Evolutionary conservation across 2,113 vertebrate species (phyloP).

Genomic region (Ploceus nigricollis): DNA sequence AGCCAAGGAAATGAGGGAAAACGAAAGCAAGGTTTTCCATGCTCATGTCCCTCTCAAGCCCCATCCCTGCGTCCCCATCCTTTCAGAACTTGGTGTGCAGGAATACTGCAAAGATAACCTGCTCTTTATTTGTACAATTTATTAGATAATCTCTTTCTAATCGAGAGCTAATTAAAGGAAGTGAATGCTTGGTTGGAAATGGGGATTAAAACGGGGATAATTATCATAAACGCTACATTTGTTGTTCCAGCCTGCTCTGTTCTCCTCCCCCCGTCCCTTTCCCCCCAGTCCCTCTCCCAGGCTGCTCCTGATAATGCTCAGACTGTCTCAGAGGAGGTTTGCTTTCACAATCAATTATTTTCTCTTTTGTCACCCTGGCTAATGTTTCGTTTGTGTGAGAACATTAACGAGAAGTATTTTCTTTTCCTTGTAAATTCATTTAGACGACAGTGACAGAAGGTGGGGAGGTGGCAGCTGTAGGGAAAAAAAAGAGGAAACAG

Average conservation of each 20-base stretch:
- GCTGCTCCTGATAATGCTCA: constrained; percentile 52
- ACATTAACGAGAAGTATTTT: constrained; percentile 57
- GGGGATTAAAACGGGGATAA: constrained; percentile 65
- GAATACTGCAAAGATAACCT: constrained; percentile 39
- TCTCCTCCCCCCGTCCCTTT: background rate
- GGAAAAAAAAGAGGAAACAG: background rate
- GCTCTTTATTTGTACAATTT: constrained; percentile 67
- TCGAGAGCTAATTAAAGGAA: constrained; percentile 74
- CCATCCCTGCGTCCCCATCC: background rate
- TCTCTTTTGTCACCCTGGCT: constrained; percentile 45
- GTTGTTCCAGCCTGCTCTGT: background rate
- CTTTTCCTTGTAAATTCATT: constrained; percentile 55
- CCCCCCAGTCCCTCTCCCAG: constrained; percentile 10
- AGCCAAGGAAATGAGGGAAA: background rate
- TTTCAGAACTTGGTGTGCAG: background rate
- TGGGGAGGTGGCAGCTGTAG: constrained; percentile 44
- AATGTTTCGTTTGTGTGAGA: constrained; percentile 56
- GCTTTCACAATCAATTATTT: constrained; percentile 58
- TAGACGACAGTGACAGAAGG: constrained; percentile 44
- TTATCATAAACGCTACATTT: constrained; percentile 64
- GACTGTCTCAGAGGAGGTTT: constrained; percentile 37
- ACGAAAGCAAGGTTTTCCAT: background rate
- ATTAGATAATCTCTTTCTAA: constrained; percentile 73
- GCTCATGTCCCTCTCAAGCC: background rate
- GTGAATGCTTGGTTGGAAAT: constrained; percentile 69